A percentile compares a stretch with the other conserved stretches of the same genome.
phyloP scores from a whole-genome alignment of 2,888 invertebrate genomes.

The Coelogynopora nodosa region DNA sequence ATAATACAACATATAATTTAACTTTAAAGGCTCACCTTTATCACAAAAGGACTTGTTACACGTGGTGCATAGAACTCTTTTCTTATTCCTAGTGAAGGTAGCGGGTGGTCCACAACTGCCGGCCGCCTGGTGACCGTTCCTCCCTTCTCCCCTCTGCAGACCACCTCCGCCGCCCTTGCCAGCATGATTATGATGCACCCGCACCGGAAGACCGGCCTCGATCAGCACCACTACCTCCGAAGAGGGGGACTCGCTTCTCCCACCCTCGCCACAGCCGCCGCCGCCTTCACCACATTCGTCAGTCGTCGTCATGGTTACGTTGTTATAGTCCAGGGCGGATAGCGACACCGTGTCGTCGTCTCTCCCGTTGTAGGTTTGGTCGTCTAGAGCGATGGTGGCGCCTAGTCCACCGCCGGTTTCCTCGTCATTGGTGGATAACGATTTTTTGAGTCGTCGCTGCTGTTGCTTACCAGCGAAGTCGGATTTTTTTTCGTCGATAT shows the following conservation, averaged over 20 bases:
- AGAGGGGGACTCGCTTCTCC: background rate
- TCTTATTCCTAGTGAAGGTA: conserved; percentile 66
- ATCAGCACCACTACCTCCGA: background rate
- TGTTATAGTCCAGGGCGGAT: too few relatives aligned
- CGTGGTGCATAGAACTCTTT: conserved; percentile 93
- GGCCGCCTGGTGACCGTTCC: background rate
- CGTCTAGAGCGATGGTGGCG: background rate
- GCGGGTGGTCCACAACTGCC: background rate
- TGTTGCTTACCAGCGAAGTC: background rate
- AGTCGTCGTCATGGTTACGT: background rate
- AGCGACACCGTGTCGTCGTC: background rate
- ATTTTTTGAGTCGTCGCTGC: background rate
- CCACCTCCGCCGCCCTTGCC: background rate
- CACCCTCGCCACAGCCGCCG: background rate
- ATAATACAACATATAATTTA: too few relatives aligned
- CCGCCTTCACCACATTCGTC: background rate
- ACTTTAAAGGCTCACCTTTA: conserved; percentile 75
- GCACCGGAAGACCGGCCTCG: background rate
- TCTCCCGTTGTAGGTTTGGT: background rate
- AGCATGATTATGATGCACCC: background rate
- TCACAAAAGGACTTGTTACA: conserved; percentile 99
- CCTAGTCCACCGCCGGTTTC: background rate
- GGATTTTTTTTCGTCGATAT: background rate
- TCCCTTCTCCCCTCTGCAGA: background rate
- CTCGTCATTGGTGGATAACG: background rate